These are phyloP conservation scores for Caenorhabditis drosophilae DNA, from an alignment of 2,888 invertebrate species.

Conservation along the genomic window DNA sequence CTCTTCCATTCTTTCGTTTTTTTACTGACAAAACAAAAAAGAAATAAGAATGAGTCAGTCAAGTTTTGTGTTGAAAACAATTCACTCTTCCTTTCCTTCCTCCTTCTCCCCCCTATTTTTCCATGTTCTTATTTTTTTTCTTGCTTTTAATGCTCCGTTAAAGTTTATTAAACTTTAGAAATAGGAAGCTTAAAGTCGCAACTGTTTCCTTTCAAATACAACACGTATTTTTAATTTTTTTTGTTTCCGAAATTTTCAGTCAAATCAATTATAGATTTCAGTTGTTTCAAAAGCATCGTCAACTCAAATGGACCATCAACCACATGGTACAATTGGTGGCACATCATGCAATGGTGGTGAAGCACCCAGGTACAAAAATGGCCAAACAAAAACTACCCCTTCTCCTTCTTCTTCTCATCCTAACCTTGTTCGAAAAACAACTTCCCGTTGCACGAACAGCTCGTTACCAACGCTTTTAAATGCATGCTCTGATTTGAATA, in stretches of 20 bases:
- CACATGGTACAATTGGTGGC: too few relatives aligned
- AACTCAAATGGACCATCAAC: constrained; percentile 5
- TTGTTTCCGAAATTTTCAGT: neutral
- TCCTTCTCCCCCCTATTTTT: too few relatives aligned
- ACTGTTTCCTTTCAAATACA: too few relatives aligned
- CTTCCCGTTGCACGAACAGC: neutral
- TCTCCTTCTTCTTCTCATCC: too few relatives aligned
- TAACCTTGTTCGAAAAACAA: too few relatives aligned
- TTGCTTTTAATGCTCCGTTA: neutral
- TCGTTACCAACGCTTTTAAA: constrained; percentile 2
- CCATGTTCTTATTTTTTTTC: neutral
- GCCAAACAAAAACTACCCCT: constrained; percentile 10
- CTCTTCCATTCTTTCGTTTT: too few relatives aligned
- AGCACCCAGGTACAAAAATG: constrained; percentile 25
- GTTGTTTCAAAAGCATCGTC: too few relatives aligned
- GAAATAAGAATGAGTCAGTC: too few relatives aligned
- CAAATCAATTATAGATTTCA: neutral
- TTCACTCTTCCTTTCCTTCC: too few relatives aligned
- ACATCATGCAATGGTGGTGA: constrained; percentile 14
- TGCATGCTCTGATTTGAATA: constrained; percentile 20
- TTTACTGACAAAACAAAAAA: too few relatives aligned
- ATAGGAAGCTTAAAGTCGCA: too few relatives aligned
- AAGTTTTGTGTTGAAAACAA: too few relatives aligned
- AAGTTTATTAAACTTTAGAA: neutral
- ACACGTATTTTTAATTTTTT: neutral